phyloP scores from a whole-genome alignment of 2,797 vertebrate species.

The Anniella stebbinsi region DNA sequence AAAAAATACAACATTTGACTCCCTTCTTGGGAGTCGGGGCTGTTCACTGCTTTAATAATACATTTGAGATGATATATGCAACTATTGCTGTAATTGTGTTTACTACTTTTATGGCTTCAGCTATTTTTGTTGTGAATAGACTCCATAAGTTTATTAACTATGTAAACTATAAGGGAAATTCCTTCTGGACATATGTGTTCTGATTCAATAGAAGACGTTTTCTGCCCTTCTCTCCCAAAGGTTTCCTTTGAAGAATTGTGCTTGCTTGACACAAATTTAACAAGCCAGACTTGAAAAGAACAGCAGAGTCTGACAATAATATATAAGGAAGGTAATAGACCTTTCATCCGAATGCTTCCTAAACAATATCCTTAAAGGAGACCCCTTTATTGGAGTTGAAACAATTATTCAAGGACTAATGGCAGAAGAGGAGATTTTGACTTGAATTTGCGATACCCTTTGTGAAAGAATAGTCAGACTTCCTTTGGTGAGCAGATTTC shows the following conservation, averaged over 20 bases:
- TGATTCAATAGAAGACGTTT: not conserved
- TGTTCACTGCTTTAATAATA: not conserved
- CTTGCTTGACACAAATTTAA: not conserved
- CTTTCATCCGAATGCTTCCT: not conserved
- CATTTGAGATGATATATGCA: not conserved
- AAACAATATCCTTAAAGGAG: not conserved
- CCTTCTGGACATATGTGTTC: not conserved
- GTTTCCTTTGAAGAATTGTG: not conserved
- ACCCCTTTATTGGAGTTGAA: not conserved
- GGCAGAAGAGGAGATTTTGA: not conserved
- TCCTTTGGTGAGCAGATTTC: not conserved
- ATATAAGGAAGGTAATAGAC: not conserved
- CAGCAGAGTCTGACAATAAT: too few relatives aligned
- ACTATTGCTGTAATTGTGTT: not conserved
- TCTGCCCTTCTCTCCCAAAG: not conserved
- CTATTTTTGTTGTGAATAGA: not conserved
- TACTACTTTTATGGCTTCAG: not conserved
- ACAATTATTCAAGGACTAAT: not conserved
- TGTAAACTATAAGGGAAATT: not conserved
- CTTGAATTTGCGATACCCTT: not conserved
- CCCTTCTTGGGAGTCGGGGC: not conserved
- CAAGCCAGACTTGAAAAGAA: not conserved
- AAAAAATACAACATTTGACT: not conserved
- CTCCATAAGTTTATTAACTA: not conserved
- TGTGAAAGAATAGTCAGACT: not conserved